Evolutionary conservation across 2,113 vertebrate species (phyloP), one percentile per base, ranked within the genome.

Genomic region (Rhinopomastus cyanomelas): DNA sequence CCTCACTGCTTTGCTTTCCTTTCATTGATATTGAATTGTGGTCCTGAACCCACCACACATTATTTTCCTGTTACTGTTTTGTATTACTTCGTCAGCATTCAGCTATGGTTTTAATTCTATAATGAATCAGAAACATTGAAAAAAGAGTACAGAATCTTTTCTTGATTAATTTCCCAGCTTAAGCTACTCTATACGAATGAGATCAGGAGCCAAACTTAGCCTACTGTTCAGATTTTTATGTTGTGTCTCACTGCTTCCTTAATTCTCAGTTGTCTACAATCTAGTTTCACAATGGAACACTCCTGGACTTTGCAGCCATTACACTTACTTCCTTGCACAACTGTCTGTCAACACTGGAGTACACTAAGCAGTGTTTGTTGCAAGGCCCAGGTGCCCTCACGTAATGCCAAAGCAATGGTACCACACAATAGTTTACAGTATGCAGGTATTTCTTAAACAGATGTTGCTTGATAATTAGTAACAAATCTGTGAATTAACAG

Each of bases 231-330:
- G 15, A 59, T 15, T 46, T 64, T 59, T 71, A 27, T 62, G 78
- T 71, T 39, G 3, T 46, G 6, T 64, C 22, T 52, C n/a, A 65
- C 9, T 19, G 12, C 12, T 55, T 3, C 30, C 8, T 71, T n/a
- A 27, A 16, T 1, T 14, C 5, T 51, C 34, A 16, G 7, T 27
- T 83, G 18, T 57, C 16, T 53, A 29, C 8, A 42, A 32, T 32
- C 29, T 29, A 36, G 1, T 15, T 44, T 56, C 2, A 1, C 13
- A 34, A 3, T 4, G 13, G 21, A 49, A 6, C 2, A 18, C 4
- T 67, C 13, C n/a, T 26, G 26, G 20, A 44, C 16, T 25, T 34
- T 17, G 17, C 3, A 77, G 17, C 44, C 36, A 13, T 56, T 27
- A 5, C 6, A 20, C 8, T 56, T 26, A 22, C 8, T 52, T 26